phyloP scores from a whole-genome alignment of 2,888 invertebrate species.

The Entomobrya proxima region DNA sequence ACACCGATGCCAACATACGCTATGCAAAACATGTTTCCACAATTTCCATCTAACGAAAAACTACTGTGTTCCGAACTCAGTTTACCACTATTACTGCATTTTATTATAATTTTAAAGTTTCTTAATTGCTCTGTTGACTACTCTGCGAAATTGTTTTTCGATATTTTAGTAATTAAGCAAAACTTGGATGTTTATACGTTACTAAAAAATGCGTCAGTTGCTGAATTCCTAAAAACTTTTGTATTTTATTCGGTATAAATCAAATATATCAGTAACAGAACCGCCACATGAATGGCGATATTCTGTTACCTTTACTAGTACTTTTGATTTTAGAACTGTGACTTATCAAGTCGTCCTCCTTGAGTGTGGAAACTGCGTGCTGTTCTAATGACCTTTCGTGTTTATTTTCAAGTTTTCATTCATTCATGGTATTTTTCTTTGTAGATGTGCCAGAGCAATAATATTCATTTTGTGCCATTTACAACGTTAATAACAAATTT shows the following conservation, averaged over 20 bases:
- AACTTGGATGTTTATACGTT: too few relatives aligned
- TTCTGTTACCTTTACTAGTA: not conserved
- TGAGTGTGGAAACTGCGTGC: not conserved
- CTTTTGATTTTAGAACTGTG: not conserved
- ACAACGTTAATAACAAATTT: constrained; percentile 56
- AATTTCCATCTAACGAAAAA: constrained; percentile 30
- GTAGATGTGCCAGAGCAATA: constrained; percentile 67
- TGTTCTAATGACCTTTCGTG: not conserved
- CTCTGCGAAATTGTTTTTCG: not conserved
- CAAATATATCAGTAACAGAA: too few relatives aligned
- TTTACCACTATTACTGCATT: constrained; percentile 24
- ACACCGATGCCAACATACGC: constrained; percentile 13
- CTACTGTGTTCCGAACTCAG: constrained; percentile 43
- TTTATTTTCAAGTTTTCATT: not conserved
- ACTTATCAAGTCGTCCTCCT: not conserved
- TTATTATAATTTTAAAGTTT: constrained; percentile 10
- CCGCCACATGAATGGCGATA: too few relatives aligned
- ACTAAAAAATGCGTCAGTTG: too few relatives aligned
- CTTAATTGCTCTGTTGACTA: constrained; percentile 1
- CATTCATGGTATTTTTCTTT: constrained; percentile 25
- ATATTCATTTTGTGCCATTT: constrained; percentile 61
- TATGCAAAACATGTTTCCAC: not conserved
- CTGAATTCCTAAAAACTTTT: too few relatives aligned
- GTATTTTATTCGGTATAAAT: too few relatives aligned
- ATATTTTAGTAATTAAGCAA: too few relatives aligned